Conservation (phyloP, 2,797 vertebrate genomes). For the Syndactyla subalaris region DNA sequence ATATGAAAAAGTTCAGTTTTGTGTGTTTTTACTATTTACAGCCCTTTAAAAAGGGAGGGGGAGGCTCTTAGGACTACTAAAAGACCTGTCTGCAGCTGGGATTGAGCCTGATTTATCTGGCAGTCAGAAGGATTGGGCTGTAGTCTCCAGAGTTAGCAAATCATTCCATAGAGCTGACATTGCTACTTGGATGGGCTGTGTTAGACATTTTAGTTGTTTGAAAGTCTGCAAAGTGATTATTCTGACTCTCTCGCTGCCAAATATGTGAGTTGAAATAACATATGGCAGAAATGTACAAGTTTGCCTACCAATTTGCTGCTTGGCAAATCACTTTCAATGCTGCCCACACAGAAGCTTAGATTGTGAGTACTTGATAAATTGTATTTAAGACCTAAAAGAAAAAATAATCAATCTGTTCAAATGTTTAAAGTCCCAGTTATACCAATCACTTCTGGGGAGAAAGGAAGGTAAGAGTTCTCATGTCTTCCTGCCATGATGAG, state of each 20-base stretch:
- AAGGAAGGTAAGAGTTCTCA: neutral
- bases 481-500: neutral
- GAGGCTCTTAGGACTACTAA: constrained; percentile 32
- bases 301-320: neutral
- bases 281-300: neutral
- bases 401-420: fast-evolving
- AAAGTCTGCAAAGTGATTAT: neutral
- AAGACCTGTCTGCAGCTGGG: constrained; percentile 48
- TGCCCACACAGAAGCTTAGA: neutral
- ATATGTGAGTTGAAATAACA: constrained; percentile 13
- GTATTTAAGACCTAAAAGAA: neutral
- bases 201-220: neutral
- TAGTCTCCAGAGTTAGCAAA: constrained; percentile 25
- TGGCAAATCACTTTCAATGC: neutral
- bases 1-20: neutral
- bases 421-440: neutral
- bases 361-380: neutral
- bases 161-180: constrained; percentile 31
- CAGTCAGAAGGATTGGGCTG: neutral
- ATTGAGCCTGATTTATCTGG: constrained; percentile 50
- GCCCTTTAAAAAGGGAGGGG: constrained; percentile 30
- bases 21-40: constrained; percentile 46
- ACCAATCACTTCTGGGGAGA: neutral
- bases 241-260: neutral
- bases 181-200: neutral